Conservation (phyloP, 2,888 invertebrate genomes). For the Plebejus argus region DNA sequence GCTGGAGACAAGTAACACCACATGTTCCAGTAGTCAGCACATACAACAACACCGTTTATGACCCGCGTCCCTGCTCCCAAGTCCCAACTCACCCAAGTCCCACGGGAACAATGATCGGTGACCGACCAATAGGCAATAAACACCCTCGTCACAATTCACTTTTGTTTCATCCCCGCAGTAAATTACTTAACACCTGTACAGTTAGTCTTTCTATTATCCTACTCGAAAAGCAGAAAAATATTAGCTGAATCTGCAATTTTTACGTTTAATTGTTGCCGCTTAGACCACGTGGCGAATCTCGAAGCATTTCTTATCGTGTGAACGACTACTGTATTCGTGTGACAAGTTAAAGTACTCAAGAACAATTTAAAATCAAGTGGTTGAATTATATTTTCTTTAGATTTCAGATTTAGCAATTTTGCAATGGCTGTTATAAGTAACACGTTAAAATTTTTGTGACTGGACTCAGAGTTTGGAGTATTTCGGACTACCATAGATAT, state of each 20-base stretch:
- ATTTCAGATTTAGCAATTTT: not conserved
- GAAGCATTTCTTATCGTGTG: not conserved
- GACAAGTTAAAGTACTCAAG: not conserved
- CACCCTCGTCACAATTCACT: not conserved
- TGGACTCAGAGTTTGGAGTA: not conserved
- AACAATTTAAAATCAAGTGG: not conserved
- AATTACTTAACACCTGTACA: not conserved
- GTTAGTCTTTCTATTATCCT: not conserved
- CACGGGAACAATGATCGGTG: not conserved
- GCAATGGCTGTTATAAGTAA: not conserved
- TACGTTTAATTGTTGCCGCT: not conserved
- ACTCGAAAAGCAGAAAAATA: not conserved
- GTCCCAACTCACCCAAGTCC: not conserved
- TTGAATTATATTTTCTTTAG: not conserved
- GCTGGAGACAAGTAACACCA: not conserved
- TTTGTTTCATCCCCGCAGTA: not conserved
- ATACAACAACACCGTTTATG: conserved; percentile 1
- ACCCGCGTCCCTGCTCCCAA: not conserved
- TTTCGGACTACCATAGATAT: not conserved
- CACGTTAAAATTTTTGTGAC: not conserved
- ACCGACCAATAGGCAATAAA: not conserved
- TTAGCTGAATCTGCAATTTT: not conserved
- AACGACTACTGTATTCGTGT: not conserved
- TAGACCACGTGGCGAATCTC: not conserved
- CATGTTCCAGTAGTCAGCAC: not conserved